Base-by-base conservation (phyloP, 2,113 vertebrate species). In the Pristiophorus japonicus region DNA sequence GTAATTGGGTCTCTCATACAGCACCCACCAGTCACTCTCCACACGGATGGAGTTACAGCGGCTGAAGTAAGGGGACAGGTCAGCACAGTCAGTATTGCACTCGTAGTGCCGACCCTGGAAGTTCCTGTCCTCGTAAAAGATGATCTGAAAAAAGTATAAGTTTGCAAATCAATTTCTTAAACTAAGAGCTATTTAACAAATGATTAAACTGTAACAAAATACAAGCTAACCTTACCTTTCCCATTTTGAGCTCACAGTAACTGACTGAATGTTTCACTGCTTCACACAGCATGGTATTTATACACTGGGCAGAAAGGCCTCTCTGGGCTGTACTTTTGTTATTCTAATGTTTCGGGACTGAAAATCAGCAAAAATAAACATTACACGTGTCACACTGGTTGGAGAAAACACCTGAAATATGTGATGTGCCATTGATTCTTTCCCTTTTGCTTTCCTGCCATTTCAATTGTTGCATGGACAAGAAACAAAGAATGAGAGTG, bases 1-100 rank as follows among this genome's bases (percentile, higher is more conserved):
- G 75, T 95, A 96, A 73, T 96, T 97, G 0, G 97, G 96, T 96
- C 96, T 97, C 91, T 97, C 97, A 2, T 97, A 97, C 4, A 98
- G 67, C 55, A 91, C 87, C 87, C 87, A 91, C 87, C 87, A 91
- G 87, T 91, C 87, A 91, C 30, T 62, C 14, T 62, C 51, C 2
- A 91, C 87, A 91, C 87, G 87, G 27, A 91, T 91, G 30, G 87
- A 91, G 55, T 91, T 91, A 91, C 87, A 91, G 34, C 55, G 87
- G 55, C 87, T 91, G 87, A 91, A 91, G 55, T 91, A 91, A 91
- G 87, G 30, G 87, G 55, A n/a, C 51, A 91, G 87, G 87, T 91
- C 55, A 14, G 55, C 55, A 91, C 30, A 38, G 87, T 91, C 87
- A n/a, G 16, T 67, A 6, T 62, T 67, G 90, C 96, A 96, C 78